Conservation (phyloP, 1,140 invertebrate genomes). For the Pseudomyrmex gracilis region DNA sequence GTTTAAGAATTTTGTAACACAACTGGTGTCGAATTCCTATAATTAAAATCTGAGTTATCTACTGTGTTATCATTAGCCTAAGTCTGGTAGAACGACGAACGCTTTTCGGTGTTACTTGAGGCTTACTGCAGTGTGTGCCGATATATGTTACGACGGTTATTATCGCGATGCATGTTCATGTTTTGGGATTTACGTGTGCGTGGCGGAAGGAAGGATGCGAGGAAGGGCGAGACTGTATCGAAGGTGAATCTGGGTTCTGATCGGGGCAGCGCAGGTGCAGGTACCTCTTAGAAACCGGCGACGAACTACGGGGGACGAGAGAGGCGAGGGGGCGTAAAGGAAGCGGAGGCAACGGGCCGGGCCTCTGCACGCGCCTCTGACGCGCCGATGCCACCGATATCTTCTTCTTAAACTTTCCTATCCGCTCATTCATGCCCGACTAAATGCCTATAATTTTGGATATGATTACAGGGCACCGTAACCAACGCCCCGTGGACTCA, state of each 20-base stretch:
- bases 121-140: no score
- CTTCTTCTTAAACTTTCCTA: conserved; percentile 81
- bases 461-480: conserved; percentile 84
- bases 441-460: conserved; percentile 85
- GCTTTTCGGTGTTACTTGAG: no score
- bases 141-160: conserved; percentile 55
- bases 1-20: not conserved
- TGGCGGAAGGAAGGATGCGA: conserved; percentile 44
- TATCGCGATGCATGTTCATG: conserved; percentile 64
- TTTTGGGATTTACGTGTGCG: conserved; percentile 66
- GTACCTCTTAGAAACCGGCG: conserved; percentile 64
- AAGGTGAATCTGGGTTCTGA: conserved; percentile 77
- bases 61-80: no score
- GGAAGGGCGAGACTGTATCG: conserved; percentile 69
- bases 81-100: no score
- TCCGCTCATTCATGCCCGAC: conserved; percentile 82
- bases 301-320: conserved; percentile 49
- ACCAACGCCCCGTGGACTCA: conserved; percentile 69
- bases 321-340: conserved; percentile 53
- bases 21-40: no score
- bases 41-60: no score
- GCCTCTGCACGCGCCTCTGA: conserved; percentile 80
- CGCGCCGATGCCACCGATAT: conserved; percentile 82
- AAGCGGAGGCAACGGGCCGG: conserved; percentile 59
- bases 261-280: conserved; percentile 77